A percentile compares a stretch with the other conserved stretches of the same genome.
phyloP scores from a whole-genome alignment of 2,888 invertebrate genomes.

The Amorpha juglandis region DNA sequence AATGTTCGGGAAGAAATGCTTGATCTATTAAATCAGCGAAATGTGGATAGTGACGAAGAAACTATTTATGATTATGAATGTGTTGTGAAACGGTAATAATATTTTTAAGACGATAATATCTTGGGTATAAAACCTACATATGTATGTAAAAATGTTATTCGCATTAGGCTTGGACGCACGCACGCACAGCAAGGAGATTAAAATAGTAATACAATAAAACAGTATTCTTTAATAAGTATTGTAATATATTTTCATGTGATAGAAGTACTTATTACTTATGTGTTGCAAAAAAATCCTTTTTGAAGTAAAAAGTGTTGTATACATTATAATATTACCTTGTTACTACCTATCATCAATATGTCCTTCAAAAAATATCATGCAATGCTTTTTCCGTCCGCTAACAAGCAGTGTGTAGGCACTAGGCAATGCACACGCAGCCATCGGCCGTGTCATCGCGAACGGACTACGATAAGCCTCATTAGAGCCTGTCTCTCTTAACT shows the following conservation, averaged over 20 bases:
- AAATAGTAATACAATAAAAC: no score
- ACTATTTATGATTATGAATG: constrained; percentile 42
- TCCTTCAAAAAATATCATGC: no score
- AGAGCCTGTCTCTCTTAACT: constrained; percentile 67
- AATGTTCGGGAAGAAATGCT: constrained; percentile 38
- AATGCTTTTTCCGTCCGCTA: no score
- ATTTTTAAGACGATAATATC: background rate
- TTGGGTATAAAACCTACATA: background rate
- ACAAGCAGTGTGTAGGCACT: constrained; percentile 54
- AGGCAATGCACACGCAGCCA: constrained; percentile 63
- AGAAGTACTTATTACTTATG: no score
- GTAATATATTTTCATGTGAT: no score
- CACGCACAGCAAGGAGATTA: no score
- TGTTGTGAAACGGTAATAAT: constrained; percentile 17
- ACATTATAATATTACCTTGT: no score
- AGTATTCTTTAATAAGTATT: no score
- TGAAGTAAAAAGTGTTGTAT: no score
- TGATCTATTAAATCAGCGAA: constrained; percentile 41
- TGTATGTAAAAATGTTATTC: background rate
- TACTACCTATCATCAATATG: no score
- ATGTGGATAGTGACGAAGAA: constrained; percentile 49
- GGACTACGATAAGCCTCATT: constrained; percentile 75
- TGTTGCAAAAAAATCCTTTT: no score
- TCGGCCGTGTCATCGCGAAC: constrained; percentile 72
- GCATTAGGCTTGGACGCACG: no score